Evolutionary conservation across 2,888 invertebrate genomes (phyloP), one percentile per base, ranked within the genome.

Genomic region (Calliphora vomitoria): DNA sequence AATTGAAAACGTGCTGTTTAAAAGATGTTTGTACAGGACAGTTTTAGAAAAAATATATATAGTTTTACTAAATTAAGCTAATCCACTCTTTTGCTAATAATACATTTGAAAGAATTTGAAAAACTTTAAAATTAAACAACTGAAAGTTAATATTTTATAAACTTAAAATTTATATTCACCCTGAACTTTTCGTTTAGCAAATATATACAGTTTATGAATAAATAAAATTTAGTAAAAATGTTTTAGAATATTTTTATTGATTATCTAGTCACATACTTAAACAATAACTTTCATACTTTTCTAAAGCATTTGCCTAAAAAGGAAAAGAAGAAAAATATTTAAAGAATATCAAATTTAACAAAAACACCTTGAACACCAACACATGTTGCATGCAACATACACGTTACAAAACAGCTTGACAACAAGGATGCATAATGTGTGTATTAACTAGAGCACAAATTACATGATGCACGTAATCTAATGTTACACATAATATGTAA

Each of bases 351-450:
- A 50, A 15, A 60, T 31, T 41, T 25, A 75, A 31, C 11, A 58
- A 76, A 75, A 55, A 20, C 62, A 82, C 79, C 82, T 79, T 74
- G 69, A 71, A 44, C 4, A 18, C 4, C 0, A 72, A 44, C 86
- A 86, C 86, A 83, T 86, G 86, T 86, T 86, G 86, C 86, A 79
- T 86, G 75, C 69, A 75, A 75, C 58, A 78, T 60, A 71, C 35
- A 55, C 41, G 78, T 82, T 50, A 76, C 44, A 10, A n/a, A 82
- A 76, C 58, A 82, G 64, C 78, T 82, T 82, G 78, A 82, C 78
- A 86, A 82, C 60, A 68, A 79, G 25, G 11, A 38, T 66, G 75
- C 58, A 71, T 80, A 69, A 55, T 58, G 47, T 76, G 38, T 76
- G n/a, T 62, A 18, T 44, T 68, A 75, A 75, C 64, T 78, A 35